Percentiles rank a stretch among this genome's conserved stretches.
Evolutionary conservation across 2,113 vertebrate genomes (phyloP).

Genomic region (Rostratula benghalensis): DNA sequence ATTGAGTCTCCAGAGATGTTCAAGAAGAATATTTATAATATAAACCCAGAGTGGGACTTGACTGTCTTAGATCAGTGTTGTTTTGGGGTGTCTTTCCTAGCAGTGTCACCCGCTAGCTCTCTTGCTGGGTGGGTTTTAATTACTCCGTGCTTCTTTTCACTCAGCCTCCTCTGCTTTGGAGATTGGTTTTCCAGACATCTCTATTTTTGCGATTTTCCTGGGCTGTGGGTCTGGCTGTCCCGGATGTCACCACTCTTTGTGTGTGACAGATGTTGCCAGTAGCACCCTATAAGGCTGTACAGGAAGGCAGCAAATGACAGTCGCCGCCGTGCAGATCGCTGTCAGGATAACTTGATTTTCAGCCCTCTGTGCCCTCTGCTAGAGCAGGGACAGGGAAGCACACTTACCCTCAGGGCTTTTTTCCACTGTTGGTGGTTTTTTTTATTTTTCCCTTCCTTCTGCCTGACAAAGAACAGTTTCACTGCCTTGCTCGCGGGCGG

Average conservation of each 20-base stretch:
- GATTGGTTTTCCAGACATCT: background rate
- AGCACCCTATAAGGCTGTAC: background rate
- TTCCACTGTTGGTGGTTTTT: background rate
- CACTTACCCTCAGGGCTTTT: background rate
- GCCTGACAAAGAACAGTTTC: accelerated
- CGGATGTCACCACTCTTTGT: background rate
- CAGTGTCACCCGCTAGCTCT: background rate
- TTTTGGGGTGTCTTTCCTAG: background rate
- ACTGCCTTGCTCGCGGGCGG: background rate
- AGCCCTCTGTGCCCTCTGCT: background rate
- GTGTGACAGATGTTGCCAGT: background rate
- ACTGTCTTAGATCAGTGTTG: background rate
- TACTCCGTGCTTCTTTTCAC: background rate
- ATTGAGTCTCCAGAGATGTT: background rate
- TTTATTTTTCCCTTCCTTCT: background rate
- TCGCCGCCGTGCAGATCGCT: accelerated
- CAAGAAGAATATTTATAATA: background rate
- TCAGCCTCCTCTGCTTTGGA: background rate
- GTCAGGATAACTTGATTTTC: background rate
- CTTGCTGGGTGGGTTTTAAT: background rate
- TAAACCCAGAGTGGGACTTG: background rate
- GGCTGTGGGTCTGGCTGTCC: background rate
- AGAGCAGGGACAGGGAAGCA: background rate
- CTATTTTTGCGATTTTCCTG: background rate
- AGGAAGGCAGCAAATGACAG: background rate